Evolutionary conservation across 2,113 vertebrate species (phyloP).

Genomic region (Garra rufa): DNA sequence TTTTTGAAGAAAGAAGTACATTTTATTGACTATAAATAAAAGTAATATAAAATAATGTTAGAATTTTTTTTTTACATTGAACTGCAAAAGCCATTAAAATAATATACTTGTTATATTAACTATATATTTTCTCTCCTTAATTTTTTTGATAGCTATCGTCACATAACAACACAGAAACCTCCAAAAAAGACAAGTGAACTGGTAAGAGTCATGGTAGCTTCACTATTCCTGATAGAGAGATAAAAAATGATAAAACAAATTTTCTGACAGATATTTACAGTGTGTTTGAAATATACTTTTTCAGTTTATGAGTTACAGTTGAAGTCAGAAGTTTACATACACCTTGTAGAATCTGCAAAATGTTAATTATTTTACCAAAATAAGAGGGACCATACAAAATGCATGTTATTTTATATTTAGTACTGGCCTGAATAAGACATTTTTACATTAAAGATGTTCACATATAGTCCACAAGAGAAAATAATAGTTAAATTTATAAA

Average conservation of each 20-base stretch:
- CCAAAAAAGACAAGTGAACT: slow-evolving; percentile 71
- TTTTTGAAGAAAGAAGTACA: not conserved
- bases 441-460: too few species aligned
- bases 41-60: not conserved
- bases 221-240: not conserved
- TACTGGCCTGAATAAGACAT: too few species aligned
- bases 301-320: not conserved
- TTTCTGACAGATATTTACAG: not conserved
- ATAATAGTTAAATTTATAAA: too few species aligned
- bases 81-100: not conserved
- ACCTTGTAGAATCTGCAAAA: too few species aligned
- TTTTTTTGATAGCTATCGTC: slow-evolving; percentile 71
- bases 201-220: slow-evolving; percentile 60
- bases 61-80: not conserved
- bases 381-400: too few species aligned
- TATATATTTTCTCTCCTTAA: not conserved
- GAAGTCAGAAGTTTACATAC: too few species aligned
- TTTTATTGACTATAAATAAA: not conserved
- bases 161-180: slow-evolving; percentile 76
- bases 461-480: too few species aligned
- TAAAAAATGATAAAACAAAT: not conserved
- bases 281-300: not conserved
- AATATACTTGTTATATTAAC: not conserved
- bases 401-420: too few species aligned
- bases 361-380: too few species aligned